Evolutionary conservation across 2,888 invertebrate genomes (phyloP).

Genomic region (Tenodera sinensis): DNA sequence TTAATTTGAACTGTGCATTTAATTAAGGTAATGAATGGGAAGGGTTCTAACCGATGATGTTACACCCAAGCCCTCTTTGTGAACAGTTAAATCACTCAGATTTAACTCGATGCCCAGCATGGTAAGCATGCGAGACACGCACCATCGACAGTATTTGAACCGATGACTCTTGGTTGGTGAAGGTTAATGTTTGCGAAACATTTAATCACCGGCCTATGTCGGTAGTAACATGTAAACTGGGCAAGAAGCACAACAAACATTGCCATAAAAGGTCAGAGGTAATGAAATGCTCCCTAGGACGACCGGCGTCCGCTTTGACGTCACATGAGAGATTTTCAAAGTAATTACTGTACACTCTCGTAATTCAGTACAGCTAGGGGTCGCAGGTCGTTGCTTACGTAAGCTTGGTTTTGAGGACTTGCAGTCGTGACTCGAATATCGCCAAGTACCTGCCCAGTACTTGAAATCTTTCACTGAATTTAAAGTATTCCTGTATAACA

Average conservation of each 20-base stretch:
- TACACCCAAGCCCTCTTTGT: not conserved
- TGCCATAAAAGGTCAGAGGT: not conserved
- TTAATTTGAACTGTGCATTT: too few relatives aligned
- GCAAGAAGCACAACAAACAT: not conserved
- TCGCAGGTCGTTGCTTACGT: not conserved
- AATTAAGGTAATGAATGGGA: not conserved
- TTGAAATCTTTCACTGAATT: too few relatives aligned
- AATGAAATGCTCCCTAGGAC: not conserved
- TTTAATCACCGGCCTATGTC: not conserved
- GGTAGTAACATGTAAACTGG: not conserved
- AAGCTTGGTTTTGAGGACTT: too few relatives aligned
- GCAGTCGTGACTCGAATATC: too few relatives aligned
- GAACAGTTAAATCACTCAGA: too few relatives aligned
- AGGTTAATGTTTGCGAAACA: not conserved
- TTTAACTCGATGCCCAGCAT: not conserved
- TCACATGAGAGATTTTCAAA: not conserved
- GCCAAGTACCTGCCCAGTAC: too few relatives aligned
- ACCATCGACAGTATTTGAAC: not conserved
- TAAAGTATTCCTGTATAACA: too few relatives aligned
- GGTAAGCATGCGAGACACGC: not conserved
- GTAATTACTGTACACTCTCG: not conserved
- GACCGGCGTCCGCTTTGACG: not conserved
- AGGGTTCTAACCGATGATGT: not conserved
- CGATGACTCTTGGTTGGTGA: not conserved
- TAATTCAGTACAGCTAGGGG: not conserved